Conservation (phyloP, 2,888 invertebrate species). For the Chrysolina haemoptera region DNA sequence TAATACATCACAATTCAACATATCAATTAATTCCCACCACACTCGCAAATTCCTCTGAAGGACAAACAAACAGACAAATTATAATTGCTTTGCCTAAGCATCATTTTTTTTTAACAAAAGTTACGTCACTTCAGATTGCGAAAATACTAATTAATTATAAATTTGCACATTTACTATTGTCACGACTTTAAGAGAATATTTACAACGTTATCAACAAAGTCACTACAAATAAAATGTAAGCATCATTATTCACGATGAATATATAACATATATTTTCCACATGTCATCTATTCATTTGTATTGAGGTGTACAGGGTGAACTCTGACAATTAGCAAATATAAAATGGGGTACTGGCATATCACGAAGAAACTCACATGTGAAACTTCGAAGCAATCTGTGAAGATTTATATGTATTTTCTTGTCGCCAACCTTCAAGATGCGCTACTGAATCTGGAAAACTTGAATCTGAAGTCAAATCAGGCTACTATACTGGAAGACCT, state of each 20-base stretch:
- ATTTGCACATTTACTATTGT: background rate
- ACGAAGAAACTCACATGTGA: too few species aligned
- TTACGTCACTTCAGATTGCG: background rate
- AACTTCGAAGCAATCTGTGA: too few species aligned
- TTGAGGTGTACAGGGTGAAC: too few species aligned
- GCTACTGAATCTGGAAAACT: too few species aligned
- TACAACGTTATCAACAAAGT: background rate
- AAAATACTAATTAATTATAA: background rate
- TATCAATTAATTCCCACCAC: constrained; percentile 17
- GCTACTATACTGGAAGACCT: too few species aligned
- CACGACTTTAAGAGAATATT: background rate
- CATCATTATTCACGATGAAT: background rate
- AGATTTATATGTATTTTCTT: too few species aligned
- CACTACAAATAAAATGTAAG: background rate
- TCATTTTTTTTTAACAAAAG: background rate
- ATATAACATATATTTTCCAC: background rate
- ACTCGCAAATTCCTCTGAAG: constrained; percentile 24
- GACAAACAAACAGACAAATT: constrained; percentile 28
- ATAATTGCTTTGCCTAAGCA: background rate
- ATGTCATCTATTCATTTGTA: too few species aligned
- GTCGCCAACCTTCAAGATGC: too few species aligned
- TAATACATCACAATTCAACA: background rate
- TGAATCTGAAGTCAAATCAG: too few species aligned
- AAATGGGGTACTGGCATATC: too few species aligned
- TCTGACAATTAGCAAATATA: too few species aligned